Conservation (phyloP, 2,888 invertebrate genomes). For the Drosophila sordidapex region DNA sequence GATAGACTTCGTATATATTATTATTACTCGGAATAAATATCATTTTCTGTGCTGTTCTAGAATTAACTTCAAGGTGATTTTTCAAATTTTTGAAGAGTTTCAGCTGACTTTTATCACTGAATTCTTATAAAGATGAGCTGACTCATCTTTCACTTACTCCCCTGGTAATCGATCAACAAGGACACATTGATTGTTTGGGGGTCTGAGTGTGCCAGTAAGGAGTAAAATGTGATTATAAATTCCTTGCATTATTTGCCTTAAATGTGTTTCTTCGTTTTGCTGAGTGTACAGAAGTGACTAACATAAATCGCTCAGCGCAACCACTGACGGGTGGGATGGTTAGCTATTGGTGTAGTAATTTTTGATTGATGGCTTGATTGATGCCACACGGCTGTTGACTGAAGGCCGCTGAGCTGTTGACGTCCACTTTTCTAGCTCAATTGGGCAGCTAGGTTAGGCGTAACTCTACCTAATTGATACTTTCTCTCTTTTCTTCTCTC, state of each 20-base stretch:
- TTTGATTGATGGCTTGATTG: slow-evolving; percentile 74
- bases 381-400: slow-evolving; percentile 48
- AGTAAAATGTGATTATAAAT: neutral
- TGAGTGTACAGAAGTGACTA: slow-evolving; percentile 25
- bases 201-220: neutral
- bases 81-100: neutral
- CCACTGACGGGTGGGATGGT: neutral
- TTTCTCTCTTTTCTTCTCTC: neutral
- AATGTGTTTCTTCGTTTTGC: neutral
- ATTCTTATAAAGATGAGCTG: neutral
- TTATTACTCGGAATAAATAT: neutral
- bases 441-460: slow-evolving; percentile 26
- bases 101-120: neutral
- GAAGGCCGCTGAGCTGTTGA: slow-evolving; percentile 34
- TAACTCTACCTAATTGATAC: slow-evolving; percentile 50
- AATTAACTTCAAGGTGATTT: neutral
- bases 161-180: neutral
- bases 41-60: neutral
- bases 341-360: slow-evolving; percentile 3
- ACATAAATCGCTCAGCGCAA: slow-evolving; percentile 55
- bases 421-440: slow-evolving; percentile 38
- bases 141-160: neutral
- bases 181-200: neutral
- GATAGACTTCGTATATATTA: neutral
- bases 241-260: neutral